Evolutionary conservation across 2,888 invertebrate genomes (phyloP).

Genomic region (Cenopis cana): DNA sequence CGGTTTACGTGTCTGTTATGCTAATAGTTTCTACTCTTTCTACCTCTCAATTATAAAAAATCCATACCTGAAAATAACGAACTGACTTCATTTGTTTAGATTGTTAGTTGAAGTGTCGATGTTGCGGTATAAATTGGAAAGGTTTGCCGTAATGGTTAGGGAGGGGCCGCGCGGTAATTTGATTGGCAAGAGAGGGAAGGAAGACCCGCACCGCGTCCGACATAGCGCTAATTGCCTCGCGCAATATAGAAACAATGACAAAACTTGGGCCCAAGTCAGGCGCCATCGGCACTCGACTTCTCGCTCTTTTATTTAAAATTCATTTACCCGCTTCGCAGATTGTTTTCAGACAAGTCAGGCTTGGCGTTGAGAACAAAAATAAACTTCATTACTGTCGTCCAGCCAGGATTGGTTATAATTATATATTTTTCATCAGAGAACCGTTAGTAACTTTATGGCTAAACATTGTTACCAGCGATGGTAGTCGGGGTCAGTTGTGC

Average conservation of each 20-base stretch:
- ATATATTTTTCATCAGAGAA: not conserved
- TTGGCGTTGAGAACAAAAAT: slow-evolving; percentile 71
- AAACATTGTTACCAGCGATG: too few species aligned
- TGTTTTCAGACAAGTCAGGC: slow-evolving; percentile 74
- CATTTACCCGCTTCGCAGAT: slow-evolving; percentile 78
- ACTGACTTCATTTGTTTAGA: slow-evolving; percentile 54
- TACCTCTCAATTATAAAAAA: slow-evolving; percentile 17
- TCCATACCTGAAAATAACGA: slow-evolving; percentile 44
- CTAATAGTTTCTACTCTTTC: not conserved
- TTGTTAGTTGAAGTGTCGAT: slow-evolving; percentile 76
- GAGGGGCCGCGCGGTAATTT: slow-evolving; percentile 70
- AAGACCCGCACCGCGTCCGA: slow-evolving; percentile 68
- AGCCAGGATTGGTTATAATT: slow-evolving; percentile 50
- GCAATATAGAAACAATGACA: slow-evolving; percentile 84
- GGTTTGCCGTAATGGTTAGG: slow-evolving; percentile 68
- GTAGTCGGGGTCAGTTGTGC: too few species aligned
- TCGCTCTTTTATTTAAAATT: slow-evolving; percentile 82
- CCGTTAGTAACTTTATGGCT: not conserved
- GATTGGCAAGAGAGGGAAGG: slow-evolving; percentile 70
- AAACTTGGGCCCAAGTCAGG: slow-evolving; percentile 74
- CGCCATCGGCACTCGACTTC: slow-evolving; percentile 68
- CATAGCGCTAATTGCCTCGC: slow-evolving; percentile 80
- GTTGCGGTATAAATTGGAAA: slow-evolving; percentile 65
- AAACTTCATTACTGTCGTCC: slow-evolving; percentile 71
- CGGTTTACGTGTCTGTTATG: too few species aligned